These are phyloP conservation scores for Palythoa caribaeorum DNA, from an alignment of 92 coral and sea anemone species.

Conservation along the genomic window DNA sequence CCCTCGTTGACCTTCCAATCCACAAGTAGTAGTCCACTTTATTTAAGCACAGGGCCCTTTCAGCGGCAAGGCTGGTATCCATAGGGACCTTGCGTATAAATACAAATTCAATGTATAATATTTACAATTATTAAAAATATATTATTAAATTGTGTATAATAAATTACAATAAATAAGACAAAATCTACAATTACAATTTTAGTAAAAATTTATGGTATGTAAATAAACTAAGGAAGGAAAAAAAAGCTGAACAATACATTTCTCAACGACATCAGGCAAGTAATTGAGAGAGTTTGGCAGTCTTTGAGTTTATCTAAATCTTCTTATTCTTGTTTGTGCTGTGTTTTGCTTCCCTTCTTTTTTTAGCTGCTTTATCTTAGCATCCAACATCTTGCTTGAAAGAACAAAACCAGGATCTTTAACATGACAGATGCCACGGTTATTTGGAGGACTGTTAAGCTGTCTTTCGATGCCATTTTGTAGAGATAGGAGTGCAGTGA, in stretches of 20 bases:
- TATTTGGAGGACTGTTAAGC: conserved; percentile 61
- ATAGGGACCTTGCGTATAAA: no score
- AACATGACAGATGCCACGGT: conserved; percentile 33
- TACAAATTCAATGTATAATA: no score
- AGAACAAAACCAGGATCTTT: conserved; percentile 51
- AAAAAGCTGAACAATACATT: neutral
- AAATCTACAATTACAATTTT: no score
- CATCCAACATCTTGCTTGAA: conserved; percentile 66
- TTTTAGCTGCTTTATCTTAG: conserved; percentile 60
- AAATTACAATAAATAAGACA: no score
- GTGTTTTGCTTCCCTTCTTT: neutral
- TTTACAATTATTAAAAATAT: no score
- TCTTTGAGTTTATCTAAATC: conserved; percentile 5
- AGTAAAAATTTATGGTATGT: no score
- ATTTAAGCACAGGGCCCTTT: no score
- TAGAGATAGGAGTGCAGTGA: conserved; percentile 47
- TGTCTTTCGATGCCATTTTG: conserved; percentile 66
- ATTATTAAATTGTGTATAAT: no score
- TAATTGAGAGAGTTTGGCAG: neutral
- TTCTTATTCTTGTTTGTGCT: neutral
- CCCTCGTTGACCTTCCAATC: conserved; percentile 8
- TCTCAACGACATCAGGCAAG: conserved; percentile 9
- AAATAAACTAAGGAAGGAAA: no score
- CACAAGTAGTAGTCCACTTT: neutral
- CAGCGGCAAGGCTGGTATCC: no score